phyloP scores from a whole-genome alignment of 2,888 invertebrate genomes.

The Podabrus alpinus region DNA sequence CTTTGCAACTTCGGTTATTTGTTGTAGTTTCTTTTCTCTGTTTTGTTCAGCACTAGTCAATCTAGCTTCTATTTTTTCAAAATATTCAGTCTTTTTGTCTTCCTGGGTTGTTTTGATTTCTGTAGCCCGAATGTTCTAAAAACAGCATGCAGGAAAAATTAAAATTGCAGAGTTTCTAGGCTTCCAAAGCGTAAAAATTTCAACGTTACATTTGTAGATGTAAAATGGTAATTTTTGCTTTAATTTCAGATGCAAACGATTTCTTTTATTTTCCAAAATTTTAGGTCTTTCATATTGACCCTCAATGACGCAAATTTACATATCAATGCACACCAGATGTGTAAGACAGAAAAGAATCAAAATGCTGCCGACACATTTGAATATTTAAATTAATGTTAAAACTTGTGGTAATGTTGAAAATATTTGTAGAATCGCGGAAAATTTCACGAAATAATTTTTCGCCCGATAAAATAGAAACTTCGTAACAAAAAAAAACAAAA shows the following conservation, averaged over 20 bases:
- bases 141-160: conserved; percentile 28
- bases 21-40: conserved; percentile 82
- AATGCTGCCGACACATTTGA: background rate
- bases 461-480: conserved; percentile 8
- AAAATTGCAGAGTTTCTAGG: conserved; percentile 7
- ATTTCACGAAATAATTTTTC: background rate
- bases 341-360: background rate
- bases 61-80: conserved; percentile 66
- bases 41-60: conserved; percentile 81
- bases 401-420: background rate
- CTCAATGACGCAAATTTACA: background rate
- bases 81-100: conserved; percentile 53
- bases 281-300: background rate
- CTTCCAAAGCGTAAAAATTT: too few relatives aligned
- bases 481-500: conserved; percentile 18
- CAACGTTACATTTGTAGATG: too few relatives aligned
- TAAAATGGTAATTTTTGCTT: background rate
- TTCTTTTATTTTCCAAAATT: background rate
- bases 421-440: background rate
- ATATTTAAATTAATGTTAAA: background rate
- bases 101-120: conserved; percentile 60
- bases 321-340: background rate
- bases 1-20: conserved; percentile 82
- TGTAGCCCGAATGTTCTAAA: conserved; percentile 64
- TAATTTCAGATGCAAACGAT: background rate